phyloP scores from a whole-genome alignment of 53 echinoderm and acorn worm species.

The Pentamera pediparva region DNA sequence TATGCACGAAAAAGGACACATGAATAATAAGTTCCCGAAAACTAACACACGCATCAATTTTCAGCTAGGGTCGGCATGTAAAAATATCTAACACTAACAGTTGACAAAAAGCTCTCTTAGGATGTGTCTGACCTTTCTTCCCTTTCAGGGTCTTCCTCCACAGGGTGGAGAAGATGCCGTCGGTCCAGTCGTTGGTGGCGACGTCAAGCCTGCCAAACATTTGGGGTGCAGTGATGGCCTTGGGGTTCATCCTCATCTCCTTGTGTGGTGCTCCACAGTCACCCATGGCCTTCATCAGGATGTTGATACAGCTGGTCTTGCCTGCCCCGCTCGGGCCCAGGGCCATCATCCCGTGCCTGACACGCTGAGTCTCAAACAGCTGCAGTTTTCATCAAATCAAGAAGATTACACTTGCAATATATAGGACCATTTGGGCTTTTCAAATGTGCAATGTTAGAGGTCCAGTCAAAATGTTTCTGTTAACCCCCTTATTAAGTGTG shows the following conservation, averaged over 20 bases:
- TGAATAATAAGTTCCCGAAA: no score
- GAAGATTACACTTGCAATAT: no score
- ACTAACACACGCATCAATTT: no score
- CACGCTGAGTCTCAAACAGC: conserved; percentile 95
- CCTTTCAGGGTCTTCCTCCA: conserved; percentile 95
- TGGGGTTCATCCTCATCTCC: conserved; percentile 97
- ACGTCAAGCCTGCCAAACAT: conserved; percentile 98
- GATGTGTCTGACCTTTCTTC: conserved; percentile 99
- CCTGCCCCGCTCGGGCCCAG: conserved; percentile 97
- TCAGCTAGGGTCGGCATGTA: no score
- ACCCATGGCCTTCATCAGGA: conserved; percentile 99
- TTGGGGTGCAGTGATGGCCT: conserved; percentile 98
- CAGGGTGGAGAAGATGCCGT: conserved; percentile 96
- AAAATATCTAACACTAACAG: no score
- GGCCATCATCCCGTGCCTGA: conserved; percentile 99
- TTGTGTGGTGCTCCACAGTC: conserved; percentile 90
- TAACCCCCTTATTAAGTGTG: no score
- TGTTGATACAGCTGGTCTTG: conserved; percentile 91
- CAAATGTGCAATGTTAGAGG: no score
- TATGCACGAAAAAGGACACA: no score
- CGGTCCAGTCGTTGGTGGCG: conserved; percentile 99
- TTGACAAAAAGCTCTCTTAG: no score
- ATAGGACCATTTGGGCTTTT: no score
- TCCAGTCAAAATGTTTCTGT: no score
- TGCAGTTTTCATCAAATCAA: no score